phyloP scores from a whole-genome alignment of 1,140 invertebrate species.

The Latrodectus geometricus region DNA sequence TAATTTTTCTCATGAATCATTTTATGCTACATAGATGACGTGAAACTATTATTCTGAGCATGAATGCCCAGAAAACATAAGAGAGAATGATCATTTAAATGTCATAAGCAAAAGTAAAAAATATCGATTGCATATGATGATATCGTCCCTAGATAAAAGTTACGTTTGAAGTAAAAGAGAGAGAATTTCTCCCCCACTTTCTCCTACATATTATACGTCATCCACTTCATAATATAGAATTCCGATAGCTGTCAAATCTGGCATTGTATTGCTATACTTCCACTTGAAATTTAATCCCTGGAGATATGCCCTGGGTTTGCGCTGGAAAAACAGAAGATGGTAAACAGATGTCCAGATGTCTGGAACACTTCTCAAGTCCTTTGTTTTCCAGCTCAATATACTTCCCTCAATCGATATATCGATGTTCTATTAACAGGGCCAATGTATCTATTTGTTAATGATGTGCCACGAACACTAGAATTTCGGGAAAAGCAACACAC shows the following conservation, averaged over 20 bases:
- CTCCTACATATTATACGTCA: background rate
- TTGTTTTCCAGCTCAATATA: conserved; percentile 47
- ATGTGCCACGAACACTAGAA: background rate
- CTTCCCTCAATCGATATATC: conserved; percentile 24
- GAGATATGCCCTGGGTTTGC: background rate
- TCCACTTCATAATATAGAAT: background rate
- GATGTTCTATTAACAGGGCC: conserved; percentile 18
- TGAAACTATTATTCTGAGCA: no score
- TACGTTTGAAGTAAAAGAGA: no score
- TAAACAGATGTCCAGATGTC: conserved; percentile 31
- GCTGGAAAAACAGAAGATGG: background rate
- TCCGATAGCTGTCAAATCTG: background rate
- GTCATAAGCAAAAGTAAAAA: no score
- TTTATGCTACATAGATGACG: no score
- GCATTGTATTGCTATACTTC: background rate
- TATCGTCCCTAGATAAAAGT: no score
- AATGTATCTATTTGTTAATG: background rate
- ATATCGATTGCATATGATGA: background rate
- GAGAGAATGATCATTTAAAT: no score
- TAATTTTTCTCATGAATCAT: no score
- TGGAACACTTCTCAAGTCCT: conserved; percentile 1
- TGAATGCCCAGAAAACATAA: no score
- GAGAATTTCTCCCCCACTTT: background rate
- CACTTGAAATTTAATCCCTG: background rate
- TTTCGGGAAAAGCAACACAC: background rate